Conservation (phyloP, 2,888 invertebrate species). For the Steinernema carpocapsae region DNA sequence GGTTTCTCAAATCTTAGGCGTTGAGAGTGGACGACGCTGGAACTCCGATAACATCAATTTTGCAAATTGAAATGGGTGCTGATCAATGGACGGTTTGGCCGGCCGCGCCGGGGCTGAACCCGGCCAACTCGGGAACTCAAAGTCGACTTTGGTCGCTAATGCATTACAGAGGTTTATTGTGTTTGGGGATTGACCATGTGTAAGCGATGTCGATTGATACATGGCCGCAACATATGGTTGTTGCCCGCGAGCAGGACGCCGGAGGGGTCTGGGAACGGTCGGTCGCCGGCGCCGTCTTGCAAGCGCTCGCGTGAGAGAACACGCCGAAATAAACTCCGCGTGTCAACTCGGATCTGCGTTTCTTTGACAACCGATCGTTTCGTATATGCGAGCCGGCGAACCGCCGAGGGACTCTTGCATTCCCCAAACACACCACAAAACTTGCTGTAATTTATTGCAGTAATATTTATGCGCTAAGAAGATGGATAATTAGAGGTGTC, state of each 20-base stretch:
- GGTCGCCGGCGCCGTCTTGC: not conserved
- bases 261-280: conserved; percentile 33
- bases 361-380: not conserved
- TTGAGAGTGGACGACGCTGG: not conserved
- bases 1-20: not conserved
- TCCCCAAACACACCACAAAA: conserved; percentile 8
- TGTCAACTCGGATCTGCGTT: not conserved
- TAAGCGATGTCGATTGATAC: conserved; percentile 34
- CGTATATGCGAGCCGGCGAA: not conserved
- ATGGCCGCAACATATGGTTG: conserved; percentile 33
- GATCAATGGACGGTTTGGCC: too few species aligned
- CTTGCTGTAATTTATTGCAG: conserved; percentile 23
- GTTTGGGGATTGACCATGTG: conserved; percentile 26
- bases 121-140: not conserved
- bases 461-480: conserved; percentile 29
- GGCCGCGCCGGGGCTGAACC: not conserved
- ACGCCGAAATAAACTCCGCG: not conserved
- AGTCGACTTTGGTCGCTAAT: conserved; percentile 24
- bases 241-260: not conserved
- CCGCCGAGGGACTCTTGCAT: not conserved
- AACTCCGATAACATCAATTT: conserved; percentile 10
- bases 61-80: not conserved
- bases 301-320: conserved; percentile 20
- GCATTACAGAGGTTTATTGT: conserved; percentile 23
- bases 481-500: conserved; percentile 34